phyloP scores from a whole-genome alignment of 2,797 vertebrate species.

The Apogon hyalosoma region DNA sequence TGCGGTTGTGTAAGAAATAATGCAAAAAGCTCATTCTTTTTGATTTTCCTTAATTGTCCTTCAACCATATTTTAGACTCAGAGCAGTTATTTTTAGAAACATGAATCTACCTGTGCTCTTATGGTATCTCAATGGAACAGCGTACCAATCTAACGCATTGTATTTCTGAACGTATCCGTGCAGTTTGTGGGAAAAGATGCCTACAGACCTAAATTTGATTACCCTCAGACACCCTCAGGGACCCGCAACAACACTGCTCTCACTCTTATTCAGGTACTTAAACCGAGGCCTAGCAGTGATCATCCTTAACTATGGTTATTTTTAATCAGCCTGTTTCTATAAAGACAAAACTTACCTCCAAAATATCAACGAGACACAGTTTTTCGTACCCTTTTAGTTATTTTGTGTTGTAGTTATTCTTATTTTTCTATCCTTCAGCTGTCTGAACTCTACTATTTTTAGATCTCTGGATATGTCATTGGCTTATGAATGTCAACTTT shows the following conservation, averaged over 20 bases:
- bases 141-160: conserved; percentile 34
- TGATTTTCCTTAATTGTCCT: conserved; percentile 33
- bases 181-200: conserved; percentile 35
- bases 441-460: conserved; percentile 14
- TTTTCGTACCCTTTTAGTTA: conserved; percentile 32
- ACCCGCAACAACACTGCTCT: conserved; percentile 93
- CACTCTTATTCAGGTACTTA: conserved; percentile 97
- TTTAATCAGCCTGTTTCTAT: conserved; percentile 35
- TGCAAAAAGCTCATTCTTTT: conserved; percentile 56
- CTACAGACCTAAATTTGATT: conserved; percentile 52
- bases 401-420: conserved; percentile 30
- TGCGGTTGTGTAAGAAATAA: conserved; percentile 62
- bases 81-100: conserved; percentile 43
- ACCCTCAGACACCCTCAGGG: conserved; percentile 92
- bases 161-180: conserved; percentile 37
- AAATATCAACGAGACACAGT: conserved; percentile 36
- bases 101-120: conserved; percentile 45
- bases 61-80: conserved; percentile 34
- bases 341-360: conserved; percentile 33
- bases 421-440: conserved; percentile 21
- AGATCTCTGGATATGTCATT: conserved; percentile 31
- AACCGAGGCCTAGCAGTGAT: conserved; percentile 93
- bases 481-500: conserved; percentile 91
- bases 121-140: conserved; percentile 28
- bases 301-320: conserved; percentile 61